Evolutionary conservation across 2,797 vertebrate species (phyloP).

Genomic region (Stomatorhinus walkeri): DNA sequence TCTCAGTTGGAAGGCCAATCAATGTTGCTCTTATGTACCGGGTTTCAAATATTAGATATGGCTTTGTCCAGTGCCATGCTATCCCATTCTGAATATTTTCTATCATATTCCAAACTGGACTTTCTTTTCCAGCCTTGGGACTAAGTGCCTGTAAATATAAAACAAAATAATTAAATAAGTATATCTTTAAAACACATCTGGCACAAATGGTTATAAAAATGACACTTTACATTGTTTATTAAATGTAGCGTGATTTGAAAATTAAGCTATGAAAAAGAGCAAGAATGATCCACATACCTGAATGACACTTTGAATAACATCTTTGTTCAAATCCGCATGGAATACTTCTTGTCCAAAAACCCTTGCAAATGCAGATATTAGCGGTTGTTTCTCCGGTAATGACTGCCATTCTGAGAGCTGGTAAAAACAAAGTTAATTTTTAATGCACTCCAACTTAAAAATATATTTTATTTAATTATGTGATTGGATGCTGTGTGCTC

Average conservation of each 20-base stretch:
- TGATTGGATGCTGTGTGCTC: background rate
- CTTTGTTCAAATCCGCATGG: constrained; percentile 59
- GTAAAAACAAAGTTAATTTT: constrained; percentile 24
- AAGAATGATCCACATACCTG: constrained; percentile 51
- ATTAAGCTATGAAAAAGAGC: background rate
- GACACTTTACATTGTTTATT: background rate
- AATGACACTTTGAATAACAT: constrained; percentile 48
- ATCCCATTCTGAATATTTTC: constrained; percentile 49
- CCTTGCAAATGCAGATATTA: constrained; percentile 59
- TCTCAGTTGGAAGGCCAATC: constrained; percentile 65
- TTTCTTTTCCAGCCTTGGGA: constrained; percentile 46
- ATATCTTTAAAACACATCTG: background rate
- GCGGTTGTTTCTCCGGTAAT: constrained; percentile 53
- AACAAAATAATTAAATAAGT: constrained; percentile 6
- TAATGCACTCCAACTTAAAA: background rate
- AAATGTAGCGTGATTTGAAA: background rate
- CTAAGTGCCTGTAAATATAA: constrained; percentile 45
- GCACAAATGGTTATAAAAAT: background rate
- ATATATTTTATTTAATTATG: background rate
- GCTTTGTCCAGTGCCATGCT: constrained; percentile 53
- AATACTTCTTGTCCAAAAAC: constrained; percentile 67
- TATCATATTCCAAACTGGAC: constrained; percentile 45
- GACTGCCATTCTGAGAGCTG: constrained; percentile 68
- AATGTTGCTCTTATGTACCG: constrained; percentile 60
- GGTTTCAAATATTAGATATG: constrained; percentile 54